These are phyloP conservation scores for Bombus terrestris DNA, from an alignment of 1,140 invertebrate genomes.

Conservation along the genomic window DNA sequence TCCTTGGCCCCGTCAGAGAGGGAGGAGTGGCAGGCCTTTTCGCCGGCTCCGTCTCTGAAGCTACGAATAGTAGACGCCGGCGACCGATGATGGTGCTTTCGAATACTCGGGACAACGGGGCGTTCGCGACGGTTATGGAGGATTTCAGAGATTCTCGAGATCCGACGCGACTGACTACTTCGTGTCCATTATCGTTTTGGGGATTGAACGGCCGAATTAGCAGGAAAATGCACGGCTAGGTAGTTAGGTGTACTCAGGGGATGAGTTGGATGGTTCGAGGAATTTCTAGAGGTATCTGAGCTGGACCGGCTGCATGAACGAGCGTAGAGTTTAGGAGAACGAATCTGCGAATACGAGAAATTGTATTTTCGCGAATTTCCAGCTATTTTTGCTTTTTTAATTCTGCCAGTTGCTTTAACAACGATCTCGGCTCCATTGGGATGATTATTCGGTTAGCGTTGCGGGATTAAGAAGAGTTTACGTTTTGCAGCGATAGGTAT, in stretches of 20 bases:
- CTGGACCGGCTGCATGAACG: background rate
- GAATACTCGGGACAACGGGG: background rate
- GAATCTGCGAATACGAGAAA: background rate
- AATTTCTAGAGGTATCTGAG: background rate
- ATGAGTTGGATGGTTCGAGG: background rate
- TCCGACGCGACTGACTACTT: background rate
- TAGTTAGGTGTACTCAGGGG: background rate
- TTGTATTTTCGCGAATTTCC: background rate
- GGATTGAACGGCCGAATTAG: background rate
- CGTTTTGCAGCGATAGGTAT: background rate
- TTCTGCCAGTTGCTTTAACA: no score
- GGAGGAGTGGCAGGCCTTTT: slow-evolving; percentile 28
- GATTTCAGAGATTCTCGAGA: slow-evolving; percentile 16
- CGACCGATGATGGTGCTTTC: slow-evolving; percentile 14
- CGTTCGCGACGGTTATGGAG: slow-evolving; percentile 1
- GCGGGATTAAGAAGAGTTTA: no score
- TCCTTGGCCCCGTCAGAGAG: background rate
- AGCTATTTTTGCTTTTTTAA: no score
- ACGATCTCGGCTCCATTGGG: no score
- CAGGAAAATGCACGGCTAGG: background rate
- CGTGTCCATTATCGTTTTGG: slow-evolving; percentile 14
- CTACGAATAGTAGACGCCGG: background rate
- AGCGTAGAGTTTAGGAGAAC: background rate
- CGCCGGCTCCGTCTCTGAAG: background rate
- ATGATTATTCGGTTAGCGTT: no score